These are phyloP conservation scores for Varanus salvator DNA, from an alignment of 2,113 vertebrate genomes.

Conservation along the genomic window DNA sequence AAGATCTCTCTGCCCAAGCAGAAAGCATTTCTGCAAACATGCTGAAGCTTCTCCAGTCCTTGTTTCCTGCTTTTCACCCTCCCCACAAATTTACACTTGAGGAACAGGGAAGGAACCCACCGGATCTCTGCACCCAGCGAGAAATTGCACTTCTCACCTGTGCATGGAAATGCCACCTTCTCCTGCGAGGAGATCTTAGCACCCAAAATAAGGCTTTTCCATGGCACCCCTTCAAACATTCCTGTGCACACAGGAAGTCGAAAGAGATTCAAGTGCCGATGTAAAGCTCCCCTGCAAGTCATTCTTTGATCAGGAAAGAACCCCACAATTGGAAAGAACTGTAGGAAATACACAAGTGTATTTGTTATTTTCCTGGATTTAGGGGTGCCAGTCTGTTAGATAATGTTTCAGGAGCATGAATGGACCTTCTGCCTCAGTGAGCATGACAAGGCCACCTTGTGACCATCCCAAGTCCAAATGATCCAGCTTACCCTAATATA, in stretches of 20 bases:
- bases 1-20: neutral
- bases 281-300: neutral
- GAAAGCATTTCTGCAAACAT: neutral
- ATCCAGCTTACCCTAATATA: neutral
- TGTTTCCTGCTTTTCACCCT: neutral
- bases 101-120: too few relatives aligned
- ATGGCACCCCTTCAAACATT: neutral
- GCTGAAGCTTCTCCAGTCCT: neutral
- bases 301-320: neutral
- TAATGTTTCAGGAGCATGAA: neutral
- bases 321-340: neutral
- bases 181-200: neutral
- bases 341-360: neutral
- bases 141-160: too few relatives aligned
- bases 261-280: neutral
- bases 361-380: neutral
- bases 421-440: neutral
- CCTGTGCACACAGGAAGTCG: neutral
- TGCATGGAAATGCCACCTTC: neutral
- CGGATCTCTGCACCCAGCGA: too few relatives aligned
- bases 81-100: neutral
- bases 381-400: neutral
- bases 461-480: neutral
- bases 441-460: neutral
- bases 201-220: neutral